phyloP scores from a whole-genome alignment of 2,113 vertebrate genomes.

The Oreochromis niloticus region DNA sequence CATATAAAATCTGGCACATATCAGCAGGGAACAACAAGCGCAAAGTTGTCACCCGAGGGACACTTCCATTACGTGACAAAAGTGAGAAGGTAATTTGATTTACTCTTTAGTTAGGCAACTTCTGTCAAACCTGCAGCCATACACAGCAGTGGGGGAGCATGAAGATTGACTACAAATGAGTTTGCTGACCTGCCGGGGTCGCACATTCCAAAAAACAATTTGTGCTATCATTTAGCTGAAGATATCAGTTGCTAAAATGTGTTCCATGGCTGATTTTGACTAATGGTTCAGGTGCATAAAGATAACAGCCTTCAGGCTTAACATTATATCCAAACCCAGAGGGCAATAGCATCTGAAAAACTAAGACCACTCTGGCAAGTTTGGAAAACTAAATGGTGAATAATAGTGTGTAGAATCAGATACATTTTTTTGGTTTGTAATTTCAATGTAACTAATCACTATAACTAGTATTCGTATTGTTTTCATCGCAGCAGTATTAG shows the following conservation, averaged over 20 bases:
- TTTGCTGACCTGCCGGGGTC: conserved; percentile 72
- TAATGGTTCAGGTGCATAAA: conserved; percentile 27
- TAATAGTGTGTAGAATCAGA: neutral
- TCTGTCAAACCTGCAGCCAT: conserved; percentile 72
- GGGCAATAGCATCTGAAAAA: neutral
- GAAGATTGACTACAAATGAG: conserved; percentile 78
- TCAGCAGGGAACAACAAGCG: conserved; percentile 63
- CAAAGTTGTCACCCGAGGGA: conserved; percentile 62
- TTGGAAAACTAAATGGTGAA: neutral
- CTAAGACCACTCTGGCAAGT: neutral
- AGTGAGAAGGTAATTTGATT: conserved; percentile 78
- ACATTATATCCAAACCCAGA: neutral
- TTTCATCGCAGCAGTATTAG: neutral
- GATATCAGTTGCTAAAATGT: conserved; percentile 39
- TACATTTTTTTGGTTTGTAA: neutral
- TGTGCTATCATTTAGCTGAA: conserved; percentile 41
- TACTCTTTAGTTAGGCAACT: conserved; percentile 76
- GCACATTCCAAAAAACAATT: conserved; percentile 55
- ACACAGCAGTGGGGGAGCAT: conserved; percentile 55
- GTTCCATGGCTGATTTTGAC: conserved; percentile 39
- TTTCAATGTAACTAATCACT: neutral
- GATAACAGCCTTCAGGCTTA: conserved; percentile 8
- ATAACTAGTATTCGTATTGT: neutral
- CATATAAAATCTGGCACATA: conserved; percentile 63
- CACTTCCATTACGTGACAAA: conserved; percentile 70